Evolutionary conservation across 2,797 vertebrate genomes (phyloP), one percentile per base, ranked within the genome.

Genomic region (Notolepis coatsorum): DNA sequence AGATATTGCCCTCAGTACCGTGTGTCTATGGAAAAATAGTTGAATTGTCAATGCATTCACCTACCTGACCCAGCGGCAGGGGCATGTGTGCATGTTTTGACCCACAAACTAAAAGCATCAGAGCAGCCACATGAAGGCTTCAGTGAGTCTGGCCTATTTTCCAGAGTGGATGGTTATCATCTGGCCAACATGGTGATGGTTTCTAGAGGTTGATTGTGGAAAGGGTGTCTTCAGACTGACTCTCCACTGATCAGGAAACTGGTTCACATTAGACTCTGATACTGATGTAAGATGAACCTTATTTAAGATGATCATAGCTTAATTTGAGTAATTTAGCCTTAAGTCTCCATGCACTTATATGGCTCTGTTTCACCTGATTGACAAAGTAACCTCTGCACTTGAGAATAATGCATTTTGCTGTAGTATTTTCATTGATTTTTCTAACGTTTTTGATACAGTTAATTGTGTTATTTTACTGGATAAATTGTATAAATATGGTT

Each of bases 1-100:
- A 61, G 75, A 18, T 60, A 1, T 15, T 75, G 75, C 79, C 69
- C 62, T 7, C 27, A 49, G 28, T 65, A 51, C 46, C 77, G 65
- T 63, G 35, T 30, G 27, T 46, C 55, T 13, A 45, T 45, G 42
- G 56, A 61, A 65, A 61, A 65, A 13, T 6, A 7, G 30, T 50
- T 20, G 8, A 49, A 65, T 15, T 50, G 62, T 80, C 57, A 59
- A 50, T 48, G 54, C 48, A 13, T 49, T 45, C 56, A 8, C 12
- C 35, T 4, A 9, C 52, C 30, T 75, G 27, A 70, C 60, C 41
- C 18, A 53, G 17, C 53, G 60, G 68, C 67, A 39, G 66, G 43
- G 25, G 56, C 25, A 53, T 53, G 71, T 53, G 71, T 61, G 61
- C 59, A 79, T 70, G 69, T 61, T 61, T 67, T 65, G 61, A 73